Conservation (phyloP, 2,888 invertebrate genomes). For the Lasiommata megera region DNA sequence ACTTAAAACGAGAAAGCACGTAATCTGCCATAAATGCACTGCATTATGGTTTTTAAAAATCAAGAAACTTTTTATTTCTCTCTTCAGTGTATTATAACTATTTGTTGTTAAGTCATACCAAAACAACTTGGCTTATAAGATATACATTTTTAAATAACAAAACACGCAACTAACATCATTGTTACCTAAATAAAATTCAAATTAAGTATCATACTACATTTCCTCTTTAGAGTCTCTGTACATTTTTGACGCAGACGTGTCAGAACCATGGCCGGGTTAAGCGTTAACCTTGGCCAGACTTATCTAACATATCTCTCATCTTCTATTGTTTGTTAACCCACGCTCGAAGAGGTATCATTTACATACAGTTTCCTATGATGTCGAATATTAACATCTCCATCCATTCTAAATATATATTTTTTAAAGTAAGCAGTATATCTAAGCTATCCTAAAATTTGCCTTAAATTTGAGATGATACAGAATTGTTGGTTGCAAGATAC, state of each 20-base stretch:
- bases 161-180: not conserved
- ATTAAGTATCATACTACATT: not conserved
- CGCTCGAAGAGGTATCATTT: conserved; percentile 10
- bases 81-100: too few species aligned
- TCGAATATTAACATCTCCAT: not conserved
- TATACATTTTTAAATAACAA: conserved; percentile 4
- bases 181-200: conserved; percentile 9
- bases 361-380: not conserved
- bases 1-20: too few species aligned
- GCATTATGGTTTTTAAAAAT: too few species aligned
- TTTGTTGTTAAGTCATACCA: too few species aligned
- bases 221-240: conserved; percentile 17
- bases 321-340: conserved; percentile 27
- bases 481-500: too few species aligned
- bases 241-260: conserved; percentile 12
- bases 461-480: too few species aligned
- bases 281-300: conserved; percentile 26
- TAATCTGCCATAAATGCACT: too few species aligned
- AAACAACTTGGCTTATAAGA: too few species aligned
- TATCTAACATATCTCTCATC: conserved; percentile 30
- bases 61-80: too few species aligned
- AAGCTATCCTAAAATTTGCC: too few species aligned
- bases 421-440: too few species aligned
- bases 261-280: conserved; percentile 17
- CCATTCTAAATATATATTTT: too few species aligned